Percentiles rank a stretch among this genome's conserved stretches.
phyloP scores from a whole-genome alignment of 1,140 invertebrate species.

The Bathynomus jamesi region DNA sequence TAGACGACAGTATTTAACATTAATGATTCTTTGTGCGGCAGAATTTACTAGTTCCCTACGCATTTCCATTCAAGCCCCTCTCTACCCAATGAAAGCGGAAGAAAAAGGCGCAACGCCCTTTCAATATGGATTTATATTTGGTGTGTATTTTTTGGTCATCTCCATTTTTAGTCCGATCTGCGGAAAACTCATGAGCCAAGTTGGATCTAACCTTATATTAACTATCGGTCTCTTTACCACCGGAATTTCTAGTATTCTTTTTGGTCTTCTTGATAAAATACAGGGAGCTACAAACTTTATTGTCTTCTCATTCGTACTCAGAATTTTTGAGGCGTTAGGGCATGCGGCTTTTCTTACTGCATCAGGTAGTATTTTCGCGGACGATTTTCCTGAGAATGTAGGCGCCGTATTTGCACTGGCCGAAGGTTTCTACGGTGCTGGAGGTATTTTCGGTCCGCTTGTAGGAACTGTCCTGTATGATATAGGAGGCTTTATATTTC shows the following conservation, averaged over 20 bases:
- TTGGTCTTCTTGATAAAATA: constrained; percentile 9
- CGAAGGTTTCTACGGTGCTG: constrained; percentile 2
- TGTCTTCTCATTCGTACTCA: background rate
- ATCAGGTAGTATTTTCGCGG: constrained; percentile 3
- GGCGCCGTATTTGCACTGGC: constrained; percentile 3
- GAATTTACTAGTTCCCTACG: constrained; percentile 7
- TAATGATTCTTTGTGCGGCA: constrained; percentile 64
- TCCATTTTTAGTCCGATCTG: constrained; percentile 13
- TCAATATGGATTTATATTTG: constrained; percentile 12
- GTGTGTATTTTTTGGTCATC: constrained; percentile 4
- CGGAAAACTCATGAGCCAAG: background rate
- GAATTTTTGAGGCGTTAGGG: constrained; percentile 11
- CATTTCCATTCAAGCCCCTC: constrained; percentile 9
- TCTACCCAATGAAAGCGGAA: constrained; percentile 10
- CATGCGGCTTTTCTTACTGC: constrained; percentile 5
- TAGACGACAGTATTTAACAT: constrained; percentile 68
- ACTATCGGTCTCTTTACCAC: constrained; percentile 6
- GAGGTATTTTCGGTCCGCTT: constrained; percentile 35
- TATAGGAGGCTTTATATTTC: constrained; percentile 40
- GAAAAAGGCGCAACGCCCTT: constrained; percentile 4
- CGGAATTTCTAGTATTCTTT: constrained; percentile 8
- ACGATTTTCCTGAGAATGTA: constrained; percentile 12
- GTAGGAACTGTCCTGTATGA: constrained; percentile 39
- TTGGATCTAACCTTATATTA: constrained; percentile 4
- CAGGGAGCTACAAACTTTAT: background rate